Base-by-base conservation (phyloP, 2,888 invertebrate genomes). In the Rhagonycha lutea region DNA sequence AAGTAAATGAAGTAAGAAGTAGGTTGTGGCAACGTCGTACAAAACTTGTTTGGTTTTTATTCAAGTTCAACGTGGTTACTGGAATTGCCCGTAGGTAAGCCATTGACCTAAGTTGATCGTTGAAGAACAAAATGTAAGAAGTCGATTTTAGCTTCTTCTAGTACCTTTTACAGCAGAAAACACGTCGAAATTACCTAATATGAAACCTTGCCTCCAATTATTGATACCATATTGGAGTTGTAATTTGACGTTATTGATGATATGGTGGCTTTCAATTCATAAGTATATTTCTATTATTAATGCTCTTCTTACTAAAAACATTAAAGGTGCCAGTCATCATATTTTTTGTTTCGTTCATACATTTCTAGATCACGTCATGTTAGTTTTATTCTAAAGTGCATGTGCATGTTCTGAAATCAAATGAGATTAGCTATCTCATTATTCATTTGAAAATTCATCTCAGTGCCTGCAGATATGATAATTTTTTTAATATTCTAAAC, bases 31-130 rank as follows among this genome's bases (percentile, higher is more conserved):
- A 75, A 73, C 78, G 72, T 74, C 79, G 76, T 74, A 73, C 74
- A 80, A 76, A 82, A 81, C 81, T 79, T 79, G 82, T 82, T 81
- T 80, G 78, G 81, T 83, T 83, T 83, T 83, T 83, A 81, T 80
- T 81, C 80, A 78, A 82, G 82, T 83, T 83, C 83, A 83, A 73
- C 77, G 78, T 77, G 78, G 81, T 81, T 80, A 79, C 79, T 79
- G 80, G 79, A 79, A 81, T 75, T 76, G 83, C 82, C 82, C 79
- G 78, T 81, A 80, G 83, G 80, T 76, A 81, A 83, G 83, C 77
- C 83, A 79, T 80, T 82, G 83, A 83, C 83, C 82, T 77, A 67
- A 47, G 73, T 67, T 72, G 76, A 65, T 78, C 79, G 80, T 69
- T 78, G 78, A 78, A 80, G 78, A 80, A 70, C 77, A 73, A 47